A percentile compares a stretch with the other conserved stretches of the same genome.
Conservation (phyloP, 1,140 invertebrate species). For the Monomorium pharaonis region DNA sequence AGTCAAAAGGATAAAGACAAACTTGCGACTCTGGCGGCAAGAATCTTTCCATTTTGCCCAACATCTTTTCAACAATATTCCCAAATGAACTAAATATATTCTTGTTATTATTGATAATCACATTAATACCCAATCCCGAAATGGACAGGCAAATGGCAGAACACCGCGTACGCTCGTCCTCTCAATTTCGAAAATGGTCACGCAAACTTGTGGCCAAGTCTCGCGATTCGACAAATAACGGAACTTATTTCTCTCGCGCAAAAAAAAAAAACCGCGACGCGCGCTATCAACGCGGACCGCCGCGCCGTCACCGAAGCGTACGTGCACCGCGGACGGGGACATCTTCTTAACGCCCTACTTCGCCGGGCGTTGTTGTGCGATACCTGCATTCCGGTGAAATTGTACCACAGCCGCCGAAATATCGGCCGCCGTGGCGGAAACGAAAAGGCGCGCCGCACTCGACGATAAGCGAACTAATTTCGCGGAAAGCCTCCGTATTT, state of each 20-base stretch:
- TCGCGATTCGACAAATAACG: conserved; percentile 16
- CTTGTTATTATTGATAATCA: not conserved
- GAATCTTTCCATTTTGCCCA: not conserved
- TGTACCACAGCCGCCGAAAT: not conserved
- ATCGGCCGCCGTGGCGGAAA: not conserved
- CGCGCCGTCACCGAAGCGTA: conserved; percentile 39
- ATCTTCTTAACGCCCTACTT: conserved; percentile 25
- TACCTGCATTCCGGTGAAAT: conserved; percentile 28
- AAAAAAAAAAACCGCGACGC: not conserved
- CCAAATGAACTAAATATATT: not conserved
- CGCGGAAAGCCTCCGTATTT: not conserved
- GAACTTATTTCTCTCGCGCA: not conserved
- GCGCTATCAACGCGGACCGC: conserved; percentile 31
- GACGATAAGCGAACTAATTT: conserved; percentile 6
- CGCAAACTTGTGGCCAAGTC: not conserved
- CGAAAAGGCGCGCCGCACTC: not conserved
- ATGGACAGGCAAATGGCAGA: not conserved
- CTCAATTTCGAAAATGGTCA: not conserved
- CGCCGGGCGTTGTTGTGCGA: conserved; percentile 39
- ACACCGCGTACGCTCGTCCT: not conserved
- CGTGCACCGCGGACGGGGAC: conserved; percentile 9
- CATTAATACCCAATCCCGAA: conserved; percentile 3
- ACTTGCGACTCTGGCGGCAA: too few species aligned
- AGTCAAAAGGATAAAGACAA: too few species aligned
- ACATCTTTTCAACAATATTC: not conserved